A percentile compares a stretch with the other conserved stretches of the same genome.
These are phyloP conservation scores for Apis cerana DNA, from an alignment of 1,140 invertebrate species.

Conservation along the genomic window DNA sequence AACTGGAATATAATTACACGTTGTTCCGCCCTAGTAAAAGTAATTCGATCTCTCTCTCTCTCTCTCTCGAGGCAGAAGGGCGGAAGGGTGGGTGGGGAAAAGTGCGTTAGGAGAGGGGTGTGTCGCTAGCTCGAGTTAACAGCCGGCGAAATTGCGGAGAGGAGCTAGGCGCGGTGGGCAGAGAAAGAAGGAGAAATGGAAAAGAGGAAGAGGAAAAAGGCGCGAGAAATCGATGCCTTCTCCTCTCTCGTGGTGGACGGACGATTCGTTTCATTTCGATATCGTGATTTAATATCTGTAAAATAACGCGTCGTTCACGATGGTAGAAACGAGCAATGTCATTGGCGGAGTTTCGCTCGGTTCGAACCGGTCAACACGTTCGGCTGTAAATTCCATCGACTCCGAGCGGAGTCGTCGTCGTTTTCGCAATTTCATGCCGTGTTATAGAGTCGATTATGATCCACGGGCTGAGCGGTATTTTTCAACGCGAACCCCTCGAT, in stretches of 20 bases:
- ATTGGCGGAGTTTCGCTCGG: neutral
- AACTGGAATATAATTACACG: constrained; percentile 3
- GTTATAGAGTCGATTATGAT: constrained; percentile 38
- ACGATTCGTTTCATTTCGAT: neutral
- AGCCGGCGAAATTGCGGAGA: constrained; percentile 1
- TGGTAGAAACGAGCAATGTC: neutral
- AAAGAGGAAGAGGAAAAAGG: no score
- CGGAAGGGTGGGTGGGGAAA: no score
- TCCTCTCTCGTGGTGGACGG: neutral
- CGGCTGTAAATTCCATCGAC: constrained; percentile 29
- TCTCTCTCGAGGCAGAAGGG: no score
- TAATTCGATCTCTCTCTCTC: neutral
- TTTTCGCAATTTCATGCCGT: constrained; percentile 50
- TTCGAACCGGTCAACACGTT: constrained; percentile 18
- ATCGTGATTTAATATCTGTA: constrained; percentile 18
- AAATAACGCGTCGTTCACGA: neutral
- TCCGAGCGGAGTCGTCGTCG: neutral
- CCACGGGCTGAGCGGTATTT: neutral
- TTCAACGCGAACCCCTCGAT: neutral
- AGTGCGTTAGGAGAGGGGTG: neutral
- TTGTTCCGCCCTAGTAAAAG: constrained; percentile 9
- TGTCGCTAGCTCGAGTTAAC: constrained; percentile 6
- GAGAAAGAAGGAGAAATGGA: no score
- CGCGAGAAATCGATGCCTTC: no score
- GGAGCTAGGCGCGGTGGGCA: neutral